phyloP scores from a whole-genome alignment of 2,888 invertebrate genomes.

The Antitype chi region DNA sequence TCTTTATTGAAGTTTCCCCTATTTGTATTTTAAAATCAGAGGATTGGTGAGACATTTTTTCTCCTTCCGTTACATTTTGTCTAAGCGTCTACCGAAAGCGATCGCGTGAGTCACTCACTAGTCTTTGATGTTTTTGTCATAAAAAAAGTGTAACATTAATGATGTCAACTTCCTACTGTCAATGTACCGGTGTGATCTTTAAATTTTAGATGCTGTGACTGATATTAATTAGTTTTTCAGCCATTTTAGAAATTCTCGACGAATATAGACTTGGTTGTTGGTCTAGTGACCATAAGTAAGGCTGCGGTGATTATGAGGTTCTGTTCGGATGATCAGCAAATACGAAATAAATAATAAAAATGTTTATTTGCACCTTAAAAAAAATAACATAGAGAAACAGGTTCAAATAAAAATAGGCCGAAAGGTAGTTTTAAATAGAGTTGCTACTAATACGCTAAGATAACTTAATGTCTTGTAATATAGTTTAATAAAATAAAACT shows the following conservation, averaged over 20 bases:
- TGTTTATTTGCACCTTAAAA: no score
- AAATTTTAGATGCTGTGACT: neutral
- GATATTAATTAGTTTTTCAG: neutral
- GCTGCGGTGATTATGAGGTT: no score
- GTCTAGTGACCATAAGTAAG: neutral
- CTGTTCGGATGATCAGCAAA: no score
- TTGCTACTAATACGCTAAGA: no score
- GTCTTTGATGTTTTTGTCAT: constrained; percentile 22
- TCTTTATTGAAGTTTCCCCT: neutral
- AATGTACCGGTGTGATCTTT: constrained; percentile 13
- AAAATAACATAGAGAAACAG: no score
- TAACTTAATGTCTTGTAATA: no score
- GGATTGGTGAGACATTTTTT: neutral
- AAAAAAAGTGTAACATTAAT: constrained; percentile 1
- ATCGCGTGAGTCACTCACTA: constrained; percentile 28
- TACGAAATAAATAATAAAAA: no score
- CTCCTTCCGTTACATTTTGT: neutral
- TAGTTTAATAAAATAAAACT: no score
- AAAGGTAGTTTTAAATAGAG: no score
- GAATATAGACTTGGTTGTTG: no score
- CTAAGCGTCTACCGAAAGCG: neutral
- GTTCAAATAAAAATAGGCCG: no score
- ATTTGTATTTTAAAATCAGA: neutral
- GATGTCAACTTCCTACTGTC: constrained; percentile 28
- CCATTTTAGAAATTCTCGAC: neutral